A percentile compares a stretch with the other conserved stretches of the same genome.
Conservation (phyloP, 2,888 invertebrate genomes). For the Spodoptera littoralis region DNA sequence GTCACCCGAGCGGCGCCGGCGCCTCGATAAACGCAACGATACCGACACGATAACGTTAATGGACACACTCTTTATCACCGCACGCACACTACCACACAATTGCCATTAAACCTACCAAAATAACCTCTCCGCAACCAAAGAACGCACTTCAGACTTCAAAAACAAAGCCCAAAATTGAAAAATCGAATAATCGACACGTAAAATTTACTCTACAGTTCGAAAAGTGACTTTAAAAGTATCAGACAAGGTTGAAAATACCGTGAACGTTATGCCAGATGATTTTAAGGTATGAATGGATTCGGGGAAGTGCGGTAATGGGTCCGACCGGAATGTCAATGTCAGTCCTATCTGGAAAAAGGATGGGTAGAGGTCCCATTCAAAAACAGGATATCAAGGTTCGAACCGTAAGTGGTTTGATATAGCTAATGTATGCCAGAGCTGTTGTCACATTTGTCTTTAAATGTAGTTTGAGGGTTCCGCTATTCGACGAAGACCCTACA, state of each 20-base stretch:
- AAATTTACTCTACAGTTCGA: conserved; percentile 10
- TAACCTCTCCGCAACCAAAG: conserved; percentile 60
- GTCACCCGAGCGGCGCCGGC: conserved; percentile 81
- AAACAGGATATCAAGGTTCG: conserved; percentile 58
- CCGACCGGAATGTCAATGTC: conserved; percentile 81
- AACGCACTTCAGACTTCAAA: conserved; percentile 46
- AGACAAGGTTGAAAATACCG: conserved; percentile 68
- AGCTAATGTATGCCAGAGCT: conserved; percentile 43
- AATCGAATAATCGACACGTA: conserved; percentile 9
- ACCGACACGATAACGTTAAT: conserved; percentile 85
- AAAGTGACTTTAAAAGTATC: conserved; percentile 45
- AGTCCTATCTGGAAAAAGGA: conserved; percentile 75
- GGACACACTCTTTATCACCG: conserved; percentile 81
- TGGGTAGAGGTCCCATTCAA: conserved; percentile 69
- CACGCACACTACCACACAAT: conserved; percentile 63
- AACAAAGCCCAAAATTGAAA: conserved; percentile 42
- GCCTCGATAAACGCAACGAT: conserved; percentile 84
- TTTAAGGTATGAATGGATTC: conserved; percentile 81
- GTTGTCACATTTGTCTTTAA: conserved; percentile 42
- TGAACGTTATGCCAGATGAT: conserved; percentile 13
- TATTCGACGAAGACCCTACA: conserved; percentile 24
- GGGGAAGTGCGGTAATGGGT: conserved; percentile 82
- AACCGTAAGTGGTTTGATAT: conserved; percentile 56
- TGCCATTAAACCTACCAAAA: conserved; percentile 68
- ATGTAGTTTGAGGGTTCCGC: conserved; percentile 26